Evolutionary conservation across 2,113 vertebrate species (phyloP).

Genomic region (Vicugna pacos): DNA sequence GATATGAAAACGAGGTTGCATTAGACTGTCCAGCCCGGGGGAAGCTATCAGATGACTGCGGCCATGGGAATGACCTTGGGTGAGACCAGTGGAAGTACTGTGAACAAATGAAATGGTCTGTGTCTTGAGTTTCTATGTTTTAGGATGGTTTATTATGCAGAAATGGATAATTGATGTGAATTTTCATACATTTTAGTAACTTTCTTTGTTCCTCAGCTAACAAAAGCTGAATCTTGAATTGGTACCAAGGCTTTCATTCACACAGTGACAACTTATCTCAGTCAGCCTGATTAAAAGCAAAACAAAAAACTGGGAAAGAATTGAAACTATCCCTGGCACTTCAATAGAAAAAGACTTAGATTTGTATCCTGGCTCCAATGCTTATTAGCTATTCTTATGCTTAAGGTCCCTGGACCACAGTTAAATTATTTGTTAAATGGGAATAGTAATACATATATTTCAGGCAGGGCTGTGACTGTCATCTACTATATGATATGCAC

Average conservation of each 20-base stretch:
- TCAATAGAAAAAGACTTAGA: neutral
- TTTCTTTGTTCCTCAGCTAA: neutral
- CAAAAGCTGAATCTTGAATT: neutral
- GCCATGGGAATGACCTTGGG: neutral
- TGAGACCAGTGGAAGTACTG: neutral
- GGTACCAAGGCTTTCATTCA: neutral
- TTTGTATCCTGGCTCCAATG: neutral
- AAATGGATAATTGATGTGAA: neutral
- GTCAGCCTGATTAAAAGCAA: neutral
- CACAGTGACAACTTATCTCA: neutral
- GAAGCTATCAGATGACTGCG: neutral
- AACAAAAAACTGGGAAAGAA: neutral
- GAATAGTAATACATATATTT: neutral
- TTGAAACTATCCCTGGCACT: neutral
- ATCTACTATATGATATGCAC: neutral
- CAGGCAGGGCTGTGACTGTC: neutral
- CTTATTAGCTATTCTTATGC: neutral
- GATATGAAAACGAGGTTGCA: neutral
- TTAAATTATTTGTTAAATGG: neutral
- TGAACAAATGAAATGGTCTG: neutral
- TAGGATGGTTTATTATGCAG: neutral
- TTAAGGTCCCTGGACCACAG: neutral
- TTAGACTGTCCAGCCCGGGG: too few species aligned
- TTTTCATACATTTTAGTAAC: slow-evolving; percentile 13
- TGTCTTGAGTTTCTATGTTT: neutral